These are phyloP conservation scores for Saguinus imperator DNA, from an alignment of 2,113 vertebrate species.

Conservation along the genomic window DNA sequence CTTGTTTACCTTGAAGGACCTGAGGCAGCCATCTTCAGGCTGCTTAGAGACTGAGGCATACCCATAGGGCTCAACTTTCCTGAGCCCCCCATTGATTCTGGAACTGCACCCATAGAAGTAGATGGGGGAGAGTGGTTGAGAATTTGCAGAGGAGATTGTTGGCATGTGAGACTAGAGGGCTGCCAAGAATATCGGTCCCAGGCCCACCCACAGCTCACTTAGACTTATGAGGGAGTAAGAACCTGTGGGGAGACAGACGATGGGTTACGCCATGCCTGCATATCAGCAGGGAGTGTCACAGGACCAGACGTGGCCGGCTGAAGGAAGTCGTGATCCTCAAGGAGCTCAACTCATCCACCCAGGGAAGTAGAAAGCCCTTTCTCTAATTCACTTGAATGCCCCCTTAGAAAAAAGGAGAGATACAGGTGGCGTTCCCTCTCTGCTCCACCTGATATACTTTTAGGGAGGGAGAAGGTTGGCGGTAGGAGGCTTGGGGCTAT, in stretches of 20 bases:
- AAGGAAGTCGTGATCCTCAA: neutral
- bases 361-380: neutral
- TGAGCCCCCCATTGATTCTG: neutral
- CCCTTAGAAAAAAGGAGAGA: neutral
- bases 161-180: neutral
- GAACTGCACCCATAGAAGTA: neutral
- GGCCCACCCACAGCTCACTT: neutral
- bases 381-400: neutral
- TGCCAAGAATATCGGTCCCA: neutral
- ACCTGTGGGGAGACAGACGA: neutral
- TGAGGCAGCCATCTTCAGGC: neutral
- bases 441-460: neutral
- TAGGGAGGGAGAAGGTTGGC: neutral
- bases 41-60: too few species aligned
- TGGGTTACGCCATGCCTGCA: neutral
- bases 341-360: neutral
- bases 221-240: neutral
- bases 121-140: neutral
- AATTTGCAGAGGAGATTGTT: fast-evolving
- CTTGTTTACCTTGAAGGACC: neutral
- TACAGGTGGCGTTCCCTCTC: neutral
- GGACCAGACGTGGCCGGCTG: neutral
- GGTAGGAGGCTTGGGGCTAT: neutral
- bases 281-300: neutral
- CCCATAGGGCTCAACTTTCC: neutral